phyloP scores from a whole-genome alignment of 2,113 vertebrate species.

The Herpailurus yagouaroundi region DNA sequence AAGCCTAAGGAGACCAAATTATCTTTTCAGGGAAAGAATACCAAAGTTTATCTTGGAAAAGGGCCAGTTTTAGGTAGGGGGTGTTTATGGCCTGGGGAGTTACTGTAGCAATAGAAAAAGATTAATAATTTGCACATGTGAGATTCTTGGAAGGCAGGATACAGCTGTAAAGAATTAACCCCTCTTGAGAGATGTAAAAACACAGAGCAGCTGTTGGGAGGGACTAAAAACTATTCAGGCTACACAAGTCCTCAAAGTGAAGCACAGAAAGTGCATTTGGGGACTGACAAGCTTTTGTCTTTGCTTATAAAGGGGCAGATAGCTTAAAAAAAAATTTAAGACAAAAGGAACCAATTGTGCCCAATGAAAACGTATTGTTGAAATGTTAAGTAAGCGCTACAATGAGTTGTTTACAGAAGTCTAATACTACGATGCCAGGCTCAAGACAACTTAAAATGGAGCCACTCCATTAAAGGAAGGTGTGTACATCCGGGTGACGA shows the following conservation, averaged over 20 bases:
- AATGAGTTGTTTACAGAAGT: constrained; percentile 61
- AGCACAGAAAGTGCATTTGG: constrained; percentile 79
- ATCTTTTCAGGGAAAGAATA: constrained; percentile 85
- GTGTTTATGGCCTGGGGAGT: constrained; percentile 88
- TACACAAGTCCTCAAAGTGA: constrained; percentile 84
- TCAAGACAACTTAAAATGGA: not conserved
- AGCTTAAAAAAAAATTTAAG: constrained; percentile 48
- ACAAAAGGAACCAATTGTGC: constrained; percentile 62
- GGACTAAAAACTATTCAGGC: constrained; percentile 81
- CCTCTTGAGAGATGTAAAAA: constrained; percentile 90
- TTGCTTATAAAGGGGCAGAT: constrained; percentile 60
- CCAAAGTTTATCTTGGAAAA: constrained; percentile 87
- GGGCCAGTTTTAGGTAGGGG: constrained; percentile 86
- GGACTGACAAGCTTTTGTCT: constrained; percentile 72
- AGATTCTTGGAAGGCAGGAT: constrained; percentile 88
- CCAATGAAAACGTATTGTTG: constrained; percentile 56
- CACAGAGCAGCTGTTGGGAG: constrained; percentile 85
- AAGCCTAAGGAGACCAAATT: constrained; percentile 84
- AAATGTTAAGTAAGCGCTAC: constrained; percentile 56
- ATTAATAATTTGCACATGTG: constrained; percentile 93
- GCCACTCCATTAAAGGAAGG: constrained; percentile 6
- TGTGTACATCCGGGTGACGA: not conserved
- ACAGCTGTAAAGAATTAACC: constrained; percentile 92
- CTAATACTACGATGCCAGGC: not conserved
- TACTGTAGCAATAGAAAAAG: constrained; percentile 89